Conservation (phyloP, 2,113 vertebrate species). For the Nothobranchius kuhntae region DNA sequence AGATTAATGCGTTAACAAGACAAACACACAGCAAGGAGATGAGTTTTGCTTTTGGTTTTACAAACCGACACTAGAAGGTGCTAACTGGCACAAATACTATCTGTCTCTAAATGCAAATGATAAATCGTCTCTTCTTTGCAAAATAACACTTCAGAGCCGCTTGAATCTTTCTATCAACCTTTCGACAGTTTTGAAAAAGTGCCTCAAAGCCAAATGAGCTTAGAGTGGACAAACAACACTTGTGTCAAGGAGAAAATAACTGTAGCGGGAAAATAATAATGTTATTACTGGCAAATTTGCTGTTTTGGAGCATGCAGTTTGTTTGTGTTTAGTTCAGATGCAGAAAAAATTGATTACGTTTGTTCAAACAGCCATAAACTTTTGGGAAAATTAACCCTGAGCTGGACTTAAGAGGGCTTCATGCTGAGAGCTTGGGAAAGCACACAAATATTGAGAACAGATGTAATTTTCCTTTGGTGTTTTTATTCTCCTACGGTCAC, state of each 20-base stretch:
- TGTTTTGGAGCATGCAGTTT: conserved; percentile 2
- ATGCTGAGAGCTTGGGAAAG: conserved; percentile 29
- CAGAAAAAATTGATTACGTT: conserved; percentile 30
- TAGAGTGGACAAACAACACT: conserved; percentile 22
- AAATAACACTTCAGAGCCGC: conserved; percentile 20
- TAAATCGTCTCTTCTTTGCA: conserved; percentile 13
- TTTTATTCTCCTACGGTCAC: conserved; percentile 20
- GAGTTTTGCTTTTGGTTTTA: no score
- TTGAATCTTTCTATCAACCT: conserved; percentile 21
- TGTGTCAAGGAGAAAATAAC: conserved; percentile 19
- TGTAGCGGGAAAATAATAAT: conserved; percentile 5
- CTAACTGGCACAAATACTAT: background rate
- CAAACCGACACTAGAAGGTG: no score
- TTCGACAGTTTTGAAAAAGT: conserved; percentile 20
- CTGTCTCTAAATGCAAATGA: conserved; percentile 24
- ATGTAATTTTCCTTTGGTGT: conserved; percentile 21
- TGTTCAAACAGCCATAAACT: conserved; percentile 23
- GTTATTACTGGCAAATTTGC: conserved; percentile 7
- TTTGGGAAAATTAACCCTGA: conserved; percentile 10
- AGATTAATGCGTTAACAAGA: no score
- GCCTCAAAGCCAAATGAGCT: conserved; percentile 23
- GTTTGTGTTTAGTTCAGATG: conserved; percentile 17
- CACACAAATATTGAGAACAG: no score
- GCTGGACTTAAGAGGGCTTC: conserved; percentile 9
- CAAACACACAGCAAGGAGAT: no score